phyloP scores from a whole-genome alignment of 2,888 invertebrate species.

The Leptinotarsa haldemani region DNA sequence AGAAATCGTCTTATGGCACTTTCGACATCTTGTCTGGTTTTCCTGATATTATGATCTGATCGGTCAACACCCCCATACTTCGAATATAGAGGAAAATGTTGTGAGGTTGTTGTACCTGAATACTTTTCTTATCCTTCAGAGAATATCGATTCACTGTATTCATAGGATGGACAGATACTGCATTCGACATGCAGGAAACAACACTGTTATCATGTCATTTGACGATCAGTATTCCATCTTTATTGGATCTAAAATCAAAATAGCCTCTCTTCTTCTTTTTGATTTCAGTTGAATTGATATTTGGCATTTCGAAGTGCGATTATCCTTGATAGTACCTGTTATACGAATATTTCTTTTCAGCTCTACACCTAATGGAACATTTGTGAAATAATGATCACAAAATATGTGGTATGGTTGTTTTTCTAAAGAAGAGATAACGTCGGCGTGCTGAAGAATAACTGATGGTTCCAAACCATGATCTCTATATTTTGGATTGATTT shows the following conservation, averaged over 20 bases:
- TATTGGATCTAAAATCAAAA: background rate
- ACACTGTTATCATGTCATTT: too few species aligned
- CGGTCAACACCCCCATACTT: conserved; percentile 48
- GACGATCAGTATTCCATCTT: too few species aligned
- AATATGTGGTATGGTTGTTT: conserved; percentile 37
- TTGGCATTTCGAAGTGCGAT: conserved; percentile 27
- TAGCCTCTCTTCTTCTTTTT: conserved; percentile 19
- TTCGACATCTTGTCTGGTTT: conserved; percentile 39
- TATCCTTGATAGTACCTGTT: conserved; percentile 45
- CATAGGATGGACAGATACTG: too few species aligned
- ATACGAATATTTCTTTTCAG: conserved; percentile 31
- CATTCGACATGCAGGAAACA: too few species aligned
- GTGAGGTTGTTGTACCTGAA: background rate
- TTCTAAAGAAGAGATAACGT: conserved; percentile 17
- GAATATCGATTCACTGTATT: too few species aligned
- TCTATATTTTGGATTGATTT: conserved; percentile 45
- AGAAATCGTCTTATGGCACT: conserved; percentile 32
- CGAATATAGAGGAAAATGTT: conserved; percentile 32
- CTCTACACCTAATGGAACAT: conserved; percentile 37
- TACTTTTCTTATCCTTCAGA: too few species aligned
- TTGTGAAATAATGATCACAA: conserved; percentile 48
- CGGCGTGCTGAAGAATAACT: conserved; percentile 39
- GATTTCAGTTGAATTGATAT: conserved; percentile 4
- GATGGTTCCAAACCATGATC: too few species aligned
- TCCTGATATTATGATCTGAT: too few species aligned